Base-by-base conservation (phyloP, 2,888 invertebrate species). In the Erebia aethiops region DNA sequence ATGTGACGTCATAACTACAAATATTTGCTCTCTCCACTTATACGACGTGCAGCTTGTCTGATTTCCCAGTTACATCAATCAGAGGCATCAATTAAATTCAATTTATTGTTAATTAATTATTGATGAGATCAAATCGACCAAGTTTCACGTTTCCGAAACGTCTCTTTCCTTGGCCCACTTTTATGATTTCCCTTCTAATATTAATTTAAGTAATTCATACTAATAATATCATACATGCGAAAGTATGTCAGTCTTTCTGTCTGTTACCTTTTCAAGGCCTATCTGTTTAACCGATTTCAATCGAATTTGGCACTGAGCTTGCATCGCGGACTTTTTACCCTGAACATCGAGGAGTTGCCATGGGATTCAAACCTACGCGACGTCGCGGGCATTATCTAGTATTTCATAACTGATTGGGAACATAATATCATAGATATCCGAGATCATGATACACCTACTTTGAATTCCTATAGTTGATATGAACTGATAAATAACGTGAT, bases 21-120 rank as follows among this genome's bases (percentile, higher is more conserved):
- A 68, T 52, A 73, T 74, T 67, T 67, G 41, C 68, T 72, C 63
- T 74, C 72, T 69, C 72, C 46, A 66, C 69, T 16, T 74, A 72
- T 70, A 72, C 52, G 72, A 16, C n/a, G 16, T 26, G 21, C 21
- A 21, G 2, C 0, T n/a, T 51, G 35, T 71, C 57, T 65, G 65
- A 63, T 58, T 62, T 49, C 67, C 57, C 70, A 63, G 49, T n/a
- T n/a, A n/a, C n/a, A 63, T 70, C 62, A n/a, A n/a, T n/a, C n/a
- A n/a, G 41, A 67, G 26, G 5, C 1, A 16, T 64, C 64, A 51
- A 52, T 52, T 35, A 52, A 26, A 52, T 51, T 16, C 16, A 52
- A 26, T 11, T 57, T 16, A 16, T 51, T 13, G n/a, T 52, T 43
- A 18, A 62, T 62, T 21, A 62, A 21, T 62, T 46, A 62, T 62